Evolutionary conservation across 2,888 invertebrate species (phyloP).

Genomic region (Podotricha telesiphe): DNA sequence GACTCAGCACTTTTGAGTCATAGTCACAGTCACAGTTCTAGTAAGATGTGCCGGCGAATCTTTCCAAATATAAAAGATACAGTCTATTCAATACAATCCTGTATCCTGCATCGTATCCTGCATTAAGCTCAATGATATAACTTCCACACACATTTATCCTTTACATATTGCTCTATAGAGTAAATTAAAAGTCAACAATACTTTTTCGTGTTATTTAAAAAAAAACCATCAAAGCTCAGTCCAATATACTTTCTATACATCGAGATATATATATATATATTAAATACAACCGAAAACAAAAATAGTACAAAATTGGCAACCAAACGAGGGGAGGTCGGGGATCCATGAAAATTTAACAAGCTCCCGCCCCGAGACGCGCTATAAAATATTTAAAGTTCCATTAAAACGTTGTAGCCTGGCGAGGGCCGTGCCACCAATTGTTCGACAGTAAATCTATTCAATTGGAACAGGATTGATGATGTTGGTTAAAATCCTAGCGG

Average conservation of each 20-base stretch:
- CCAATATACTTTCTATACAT: background rate
- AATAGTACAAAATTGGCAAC: conserved; percentile 21
- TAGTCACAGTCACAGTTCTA: too few relatives aligned
- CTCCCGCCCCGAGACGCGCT: conserved; percentile 42
- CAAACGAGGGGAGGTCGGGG: conserved; percentile 47
- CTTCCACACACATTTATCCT: too few relatives aligned
- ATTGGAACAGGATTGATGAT: background rate
- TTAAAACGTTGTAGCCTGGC: conserved; percentile 37
- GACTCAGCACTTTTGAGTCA: too few relatives aligned
- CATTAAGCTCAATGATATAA: too few relatives aligned
- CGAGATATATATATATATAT: background rate
- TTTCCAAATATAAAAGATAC: too few relatives aligned
- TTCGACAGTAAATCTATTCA: background rate
- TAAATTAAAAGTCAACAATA: too few relatives aligned
- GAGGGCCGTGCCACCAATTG: conserved; percentile 29
- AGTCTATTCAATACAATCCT: too few relatives aligned
- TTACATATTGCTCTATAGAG: too few relatives aligned
- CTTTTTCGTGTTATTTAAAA: too few relatives aligned
- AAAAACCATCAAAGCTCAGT: too few relatives aligned
- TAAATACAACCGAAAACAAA: conserved; percentile 8
- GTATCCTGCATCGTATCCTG: too few relatives aligned
- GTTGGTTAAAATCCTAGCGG: background rate
- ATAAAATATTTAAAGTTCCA: conserved; percentile 49
- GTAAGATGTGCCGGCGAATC: too few relatives aligned
- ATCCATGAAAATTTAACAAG: conserved; percentile 75